Base-by-base conservation (phyloP, 2,888 invertebrate genomes). In the Sesia apiformis region DNA sequence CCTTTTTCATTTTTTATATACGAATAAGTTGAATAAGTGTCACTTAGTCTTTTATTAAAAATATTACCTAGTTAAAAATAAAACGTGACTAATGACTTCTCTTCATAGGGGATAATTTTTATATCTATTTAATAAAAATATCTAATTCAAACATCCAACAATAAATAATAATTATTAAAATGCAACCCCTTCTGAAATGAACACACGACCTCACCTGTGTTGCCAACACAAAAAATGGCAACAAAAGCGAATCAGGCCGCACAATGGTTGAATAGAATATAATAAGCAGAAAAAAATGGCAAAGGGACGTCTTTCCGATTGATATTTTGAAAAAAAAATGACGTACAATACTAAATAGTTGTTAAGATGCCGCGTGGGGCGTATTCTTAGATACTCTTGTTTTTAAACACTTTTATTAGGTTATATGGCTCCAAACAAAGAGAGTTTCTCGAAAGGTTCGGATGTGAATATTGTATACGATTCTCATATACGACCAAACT, bases 271-370 rank as follows among this genome's bases (percentile, higher is more conserved):
- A 79, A 81, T 77, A 74, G 70, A 60, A 61, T 57, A 63, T 64
- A 67, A 70, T 74, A 55, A 55, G 56, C 55, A 57, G 64, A 80
- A 78, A 76, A 81, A 81, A 81, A 69, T 78, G 56, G 79, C 81
- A 81, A 79, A 76, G 74, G 57, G 64, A 71, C 74, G 71, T 60
- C 63, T 63, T 70, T 72, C 65, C 66, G 70, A 71, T 72, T 81
- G 81, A 80, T 81, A 76, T 71, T 75, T 64, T 60, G 60, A 62
- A 61, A 71, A 74, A 78, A 81, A 81, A 81, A 77, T 77, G 72
- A 76, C 67, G 66, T 67, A 75, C 72, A 70, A 71, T 67, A 64
- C 56, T 67, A 75, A 76, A 72, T 71, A 75, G 64, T 50, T 38
- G 50, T 38, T 50, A 39, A 50, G 39, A 50, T 46, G 46, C 46